Conservation (phyloP, 1,140 invertebrate genomes). For the Drosophila mojavensis region DNA sequence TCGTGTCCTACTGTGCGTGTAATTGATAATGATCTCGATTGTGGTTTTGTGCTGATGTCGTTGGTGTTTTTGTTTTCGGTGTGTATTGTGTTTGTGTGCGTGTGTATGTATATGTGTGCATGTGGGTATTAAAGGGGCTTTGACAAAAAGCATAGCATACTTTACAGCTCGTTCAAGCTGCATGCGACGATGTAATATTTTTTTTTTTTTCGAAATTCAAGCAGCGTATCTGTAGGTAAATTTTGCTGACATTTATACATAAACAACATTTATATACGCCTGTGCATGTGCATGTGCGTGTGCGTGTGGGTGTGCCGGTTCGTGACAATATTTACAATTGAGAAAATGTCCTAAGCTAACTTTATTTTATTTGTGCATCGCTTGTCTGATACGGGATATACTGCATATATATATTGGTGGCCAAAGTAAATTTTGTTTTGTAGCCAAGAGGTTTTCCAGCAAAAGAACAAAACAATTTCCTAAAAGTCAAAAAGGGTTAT, state of each 20-base stretch:
- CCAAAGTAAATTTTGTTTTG: slow-evolving; percentile 4
- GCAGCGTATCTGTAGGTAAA: slow-evolving; percentile 54
- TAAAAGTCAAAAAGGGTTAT: slow-evolving; percentile 38
- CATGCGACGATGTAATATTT: slow-evolving; percentile 31
- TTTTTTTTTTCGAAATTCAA: slow-evolving; percentile 55
- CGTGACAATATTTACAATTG: slow-evolving; percentile 71
- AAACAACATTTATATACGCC: slow-evolving; percentile 1
- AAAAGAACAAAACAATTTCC: slow-evolving; percentile 27
- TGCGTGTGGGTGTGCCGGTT: slow-evolving; percentile 15
- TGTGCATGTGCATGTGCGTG: background rate
- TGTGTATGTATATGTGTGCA: slow-evolving; percentile 29
- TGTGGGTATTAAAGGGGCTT: slow-evolving; percentile 24
- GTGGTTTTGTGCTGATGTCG: slow-evolving; percentile 60
- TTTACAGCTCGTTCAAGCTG: slow-evolving; percentile 47
- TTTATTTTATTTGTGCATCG: slow-evolving; percentile 63
- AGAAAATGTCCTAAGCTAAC: slow-evolving; percentile 55
- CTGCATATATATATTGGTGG: slow-evolving; percentile 18
- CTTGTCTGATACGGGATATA: slow-evolving; percentile 24
- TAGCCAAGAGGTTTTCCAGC: background rate
- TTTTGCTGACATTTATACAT: slow-evolving; percentile 48
- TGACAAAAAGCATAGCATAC: slow-evolving; percentile 65
- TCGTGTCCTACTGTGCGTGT: slow-evolving; percentile 76
- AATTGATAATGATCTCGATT: slow-evolving; percentile 82
- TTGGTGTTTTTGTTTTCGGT: slow-evolving; percentile 42
- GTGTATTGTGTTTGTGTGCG: slow-evolving; percentile 39